Evolutionary conservation across 2,797 vertebrate species (phyloP), one percentile per base, ranked within the genome.

Genomic region (Amblyopsis hoosieri): DNA sequence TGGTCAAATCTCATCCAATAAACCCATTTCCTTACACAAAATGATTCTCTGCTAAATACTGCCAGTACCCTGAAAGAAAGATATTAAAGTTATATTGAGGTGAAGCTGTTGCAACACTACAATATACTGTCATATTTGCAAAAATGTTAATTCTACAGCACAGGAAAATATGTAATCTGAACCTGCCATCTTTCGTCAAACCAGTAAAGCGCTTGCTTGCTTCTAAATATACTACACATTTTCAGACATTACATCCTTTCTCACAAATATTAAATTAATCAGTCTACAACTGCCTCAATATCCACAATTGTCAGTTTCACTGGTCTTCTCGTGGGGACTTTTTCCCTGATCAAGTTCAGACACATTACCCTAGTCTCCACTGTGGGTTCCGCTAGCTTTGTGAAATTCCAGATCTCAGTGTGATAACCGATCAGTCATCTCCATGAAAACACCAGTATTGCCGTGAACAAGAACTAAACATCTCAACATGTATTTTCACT

Each of bases 1-100:
- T 79, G 71, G 79, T 56, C 72, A 82, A 72, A 72, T 69, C 60
- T 50, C 78, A 50, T 79, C 54, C 51, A 78, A 90, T 89, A 85
- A 91, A 89, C 86, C 67, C 56, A 78, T 80, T 75, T 79, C 76
- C 60, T 76, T 66, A 62, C 64, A 78, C 29, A 69, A 46, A 47
- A 59, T 57, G 42, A 19, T 66, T 57, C n/a, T 67, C 53, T 65
- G 61, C 71, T 76, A 42, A 42, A 42, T 42, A 42, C 37, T 42
- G 37, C 7, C 9, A 48, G 47, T 48, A 12, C 47, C 47, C n/a
- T 48, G 12, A 48, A 48, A 48, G n/a, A 48, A 11, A 1, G 6
- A 48, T 48, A 14, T 12, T 10, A 48, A 48, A 3, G 6, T 12
- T 4, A 12, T 48, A 48, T 12, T 14, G 7, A 5, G 2, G 37